These are phyloP conservation scores for Phycodurus eques DNA, from an alignment of 2,113 vertebrate genomes.

Conservation along the genomic window DNA sequence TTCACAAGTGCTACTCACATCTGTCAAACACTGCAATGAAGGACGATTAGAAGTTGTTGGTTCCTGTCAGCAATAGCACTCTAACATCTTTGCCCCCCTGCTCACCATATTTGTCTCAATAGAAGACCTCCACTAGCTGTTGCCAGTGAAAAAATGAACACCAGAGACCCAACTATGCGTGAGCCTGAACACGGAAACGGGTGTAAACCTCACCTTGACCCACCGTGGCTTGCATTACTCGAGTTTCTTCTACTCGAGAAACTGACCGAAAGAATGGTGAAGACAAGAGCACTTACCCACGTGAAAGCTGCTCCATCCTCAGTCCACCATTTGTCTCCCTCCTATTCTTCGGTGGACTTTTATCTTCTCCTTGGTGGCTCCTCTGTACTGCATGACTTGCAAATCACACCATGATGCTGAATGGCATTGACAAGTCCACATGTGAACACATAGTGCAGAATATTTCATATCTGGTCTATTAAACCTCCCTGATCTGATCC, in stretches of 20 bases:
- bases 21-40: slow-evolving; percentile 57
- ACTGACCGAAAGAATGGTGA: background rate
- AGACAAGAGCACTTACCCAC: slow-evolving; percentile 35
- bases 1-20: slow-evolving; percentile 67
- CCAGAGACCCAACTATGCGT: background rate
- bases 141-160: background rate
- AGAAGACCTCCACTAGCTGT: background rate
- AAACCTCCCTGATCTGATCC: slow-evolving; percentile 33
- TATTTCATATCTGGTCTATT: slow-evolving; percentile 56
- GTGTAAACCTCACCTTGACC: background rate
- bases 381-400: slow-evolving; percentile 64
- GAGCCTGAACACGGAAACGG: background rate
- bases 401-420: slow-evolving; percentile 62
- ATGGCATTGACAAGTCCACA: slow-evolving; percentile 61
- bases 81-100: slow-evolving; percentile 19
- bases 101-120: background rate
- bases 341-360: slow-evolving; percentile 40
- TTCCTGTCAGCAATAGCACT: slow-evolving; percentile 58
- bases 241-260: background rate
- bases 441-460: slow-evolving; percentile 60
- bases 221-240: background rate
- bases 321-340: slow-evolving; percentile 15
- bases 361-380: slow-evolving; percentile 52
- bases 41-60: slow-evolving; percentile 61
- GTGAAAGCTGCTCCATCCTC: slow-evolving; percentile 32